Percentiles rank a stretch among this genome's conserved stretches.
Conservation (phyloP, 2,888 invertebrate species). For the Heliconius hortense region DNA sequence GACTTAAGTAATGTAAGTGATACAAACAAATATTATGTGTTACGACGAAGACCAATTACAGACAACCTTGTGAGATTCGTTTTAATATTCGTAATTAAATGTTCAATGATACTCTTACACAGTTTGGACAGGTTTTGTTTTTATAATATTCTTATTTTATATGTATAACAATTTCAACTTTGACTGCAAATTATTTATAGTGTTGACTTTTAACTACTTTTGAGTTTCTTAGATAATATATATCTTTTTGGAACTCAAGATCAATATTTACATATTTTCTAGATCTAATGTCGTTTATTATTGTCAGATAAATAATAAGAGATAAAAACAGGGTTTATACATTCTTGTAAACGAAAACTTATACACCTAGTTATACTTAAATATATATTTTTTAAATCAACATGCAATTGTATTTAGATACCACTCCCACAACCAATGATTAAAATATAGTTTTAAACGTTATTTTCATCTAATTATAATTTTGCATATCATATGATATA, state of each 20-base stretch:
- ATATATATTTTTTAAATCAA: slow-evolving; percentile 3
- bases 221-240: neutral
- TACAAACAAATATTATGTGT: neutral
- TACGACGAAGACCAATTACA: neutral
- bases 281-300: neutral
- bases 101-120: neutral
- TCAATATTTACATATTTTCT: neutral
- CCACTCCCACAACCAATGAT: neutral
- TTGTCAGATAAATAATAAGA: neutral
- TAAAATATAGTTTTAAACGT: neutral
- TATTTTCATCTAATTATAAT: neutral
- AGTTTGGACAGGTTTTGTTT: slow-evolving; percentile 11
- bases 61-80: slow-evolving; percentile 2
- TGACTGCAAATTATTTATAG: no score
- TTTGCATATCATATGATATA: neutral
- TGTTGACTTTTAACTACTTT: neutral
- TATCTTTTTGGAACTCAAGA: neutral
- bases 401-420: neutral
- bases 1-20: neutral
- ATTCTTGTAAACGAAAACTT: neutral
- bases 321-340: no score
- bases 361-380: neutral
- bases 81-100: slow-evolving; percentile 12
- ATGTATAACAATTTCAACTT: neutral
- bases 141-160: neutral